phyloP scores from a whole-genome alignment of 2,888 invertebrate species.

The Tortricodes alternella region DNA sequence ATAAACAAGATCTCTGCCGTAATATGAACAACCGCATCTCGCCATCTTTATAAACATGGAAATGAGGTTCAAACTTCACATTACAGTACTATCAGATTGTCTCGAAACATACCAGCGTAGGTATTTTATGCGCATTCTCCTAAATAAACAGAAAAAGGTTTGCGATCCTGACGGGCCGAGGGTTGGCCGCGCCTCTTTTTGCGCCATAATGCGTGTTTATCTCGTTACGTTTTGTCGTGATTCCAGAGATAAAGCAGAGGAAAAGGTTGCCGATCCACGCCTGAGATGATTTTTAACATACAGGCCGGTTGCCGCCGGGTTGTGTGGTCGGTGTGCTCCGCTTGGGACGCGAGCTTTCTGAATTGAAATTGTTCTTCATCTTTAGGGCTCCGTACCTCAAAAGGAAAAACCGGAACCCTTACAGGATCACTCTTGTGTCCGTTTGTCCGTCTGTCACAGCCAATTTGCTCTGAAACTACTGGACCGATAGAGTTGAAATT shows the following conservation, averaged over 20 bases:
- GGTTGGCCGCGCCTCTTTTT: constrained; percentile 25
- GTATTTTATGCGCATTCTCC: constrained; percentile 36
- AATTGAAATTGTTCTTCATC: constrained; percentile 25
- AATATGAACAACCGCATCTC: constrained; percentile 26
- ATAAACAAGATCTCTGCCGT: constrained; percentile 22
- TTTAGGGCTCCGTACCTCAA: too few relatives aligned
- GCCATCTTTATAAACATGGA: constrained; percentile 31
- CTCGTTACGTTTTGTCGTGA: constrained; percentile 47
- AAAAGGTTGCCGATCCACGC: constrained; percentile 33
- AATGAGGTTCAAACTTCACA: constrained; percentile 32
- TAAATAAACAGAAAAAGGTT: constrained; percentile 37
- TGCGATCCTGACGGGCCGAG: constrained; percentile 30
- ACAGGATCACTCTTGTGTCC: too few relatives aligned
- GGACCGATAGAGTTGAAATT: too few relatives aligned
- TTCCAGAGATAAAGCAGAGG: constrained; percentile 39
- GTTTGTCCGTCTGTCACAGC: too few relatives aligned
- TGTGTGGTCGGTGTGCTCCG: constrained; percentile 7
- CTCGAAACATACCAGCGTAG: constrained; percentile 31
- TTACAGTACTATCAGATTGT: constrained; percentile 32
- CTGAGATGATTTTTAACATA: constrained; percentile 41
- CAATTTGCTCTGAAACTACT: too few relatives aligned
- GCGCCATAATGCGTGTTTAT: constrained; percentile 49
- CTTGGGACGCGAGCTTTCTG: constrained; percentile 12
- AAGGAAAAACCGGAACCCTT: too few relatives aligned
- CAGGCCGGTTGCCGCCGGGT: constrained; percentile 3